phyloP scores from a whole-genome alignment of 2,888 invertebrate genomes.

The Monoplex corrugatus region DNA sequence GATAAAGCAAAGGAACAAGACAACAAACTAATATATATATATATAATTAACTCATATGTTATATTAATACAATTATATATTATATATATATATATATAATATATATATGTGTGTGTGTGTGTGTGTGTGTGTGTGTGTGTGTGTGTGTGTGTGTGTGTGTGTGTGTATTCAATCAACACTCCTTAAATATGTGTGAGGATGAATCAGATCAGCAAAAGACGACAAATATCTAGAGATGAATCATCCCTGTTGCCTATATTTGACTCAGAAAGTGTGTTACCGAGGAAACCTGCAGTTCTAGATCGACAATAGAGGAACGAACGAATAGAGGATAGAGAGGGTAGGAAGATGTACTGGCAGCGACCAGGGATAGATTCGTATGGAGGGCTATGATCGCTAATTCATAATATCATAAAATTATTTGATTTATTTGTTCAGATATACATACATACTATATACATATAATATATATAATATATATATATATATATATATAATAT shows the following conservation, averaged over 20 bases:
- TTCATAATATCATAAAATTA: too few relatives aligned
- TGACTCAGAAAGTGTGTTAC: not conserved
- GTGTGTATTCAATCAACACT: not conserved
- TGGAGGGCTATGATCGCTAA: too few relatives aligned
- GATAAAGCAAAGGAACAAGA: too few relatives aligned
- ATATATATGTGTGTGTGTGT: not conserved
- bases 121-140: not conserved
- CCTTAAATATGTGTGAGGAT: not conserved
- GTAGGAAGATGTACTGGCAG: too few relatives aligned
- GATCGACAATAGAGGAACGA: not conserved
- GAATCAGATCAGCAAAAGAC: not conserved
- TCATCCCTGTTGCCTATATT: not conserved
- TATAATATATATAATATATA: too few relatives aligned
- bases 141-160: not conserved
- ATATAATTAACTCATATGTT: too few relatives aligned
- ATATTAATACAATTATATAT: not conserved
- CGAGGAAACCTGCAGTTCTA: not conserved
- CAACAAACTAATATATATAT: too few relatives aligned
- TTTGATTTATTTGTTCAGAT: too few relatives aligned
- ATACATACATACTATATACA: too few relatives aligned
- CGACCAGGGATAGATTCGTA: too few relatives aligned
- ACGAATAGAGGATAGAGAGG: too few relatives aligned
- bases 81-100: not conserved
- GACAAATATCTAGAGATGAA: not conserved
- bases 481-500: too few relatives aligned